A percentile compares a stretch with the other conserved stretches of the same genome.
phyloP scores from a whole-genome alignment of 2,113 vertebrate genomes.

The Dipodomys stephensi region DNA sequence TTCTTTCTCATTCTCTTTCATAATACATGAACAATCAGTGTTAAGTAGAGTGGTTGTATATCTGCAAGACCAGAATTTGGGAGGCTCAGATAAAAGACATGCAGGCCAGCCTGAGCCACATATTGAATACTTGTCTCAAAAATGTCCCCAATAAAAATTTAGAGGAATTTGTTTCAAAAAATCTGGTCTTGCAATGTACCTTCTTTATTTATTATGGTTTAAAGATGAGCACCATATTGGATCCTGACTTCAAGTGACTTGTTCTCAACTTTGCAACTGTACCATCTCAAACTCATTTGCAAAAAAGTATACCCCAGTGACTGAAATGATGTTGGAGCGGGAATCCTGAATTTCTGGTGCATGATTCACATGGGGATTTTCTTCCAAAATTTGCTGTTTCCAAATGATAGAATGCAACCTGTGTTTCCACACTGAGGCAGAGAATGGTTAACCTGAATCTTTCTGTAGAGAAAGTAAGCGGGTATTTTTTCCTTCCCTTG shows the following conservation, averaged over 20 bases:
- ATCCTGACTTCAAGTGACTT: not conserved
- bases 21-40: not conserved
- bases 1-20: not conserved
- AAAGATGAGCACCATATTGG: not conserved
- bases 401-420: not conserved
- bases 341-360: not conserved
- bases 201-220: not conserved
- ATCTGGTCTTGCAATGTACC: not conserved
- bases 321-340: not conserved
- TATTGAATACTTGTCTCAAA: not conserved
- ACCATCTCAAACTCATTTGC: not conserved
- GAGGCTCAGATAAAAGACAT: not conserved
- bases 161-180: not conserved
- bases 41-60: fast-evolving
- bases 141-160: not conserved
- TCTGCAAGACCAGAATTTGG: not conserved
- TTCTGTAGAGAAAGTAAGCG: not conserved
- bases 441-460: not conserved
- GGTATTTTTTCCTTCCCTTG: not conserved
- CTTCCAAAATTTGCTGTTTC: not conserved
- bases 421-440: not conserved
- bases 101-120: not conserved
- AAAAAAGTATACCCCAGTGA: not conserved
- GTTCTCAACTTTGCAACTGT: not conserved
- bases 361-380: not conserved